Evolutionary conservation across 2,888 invertebrate species (phyloP).

Genomic region (Limnephilus rhombicus): DNA sequence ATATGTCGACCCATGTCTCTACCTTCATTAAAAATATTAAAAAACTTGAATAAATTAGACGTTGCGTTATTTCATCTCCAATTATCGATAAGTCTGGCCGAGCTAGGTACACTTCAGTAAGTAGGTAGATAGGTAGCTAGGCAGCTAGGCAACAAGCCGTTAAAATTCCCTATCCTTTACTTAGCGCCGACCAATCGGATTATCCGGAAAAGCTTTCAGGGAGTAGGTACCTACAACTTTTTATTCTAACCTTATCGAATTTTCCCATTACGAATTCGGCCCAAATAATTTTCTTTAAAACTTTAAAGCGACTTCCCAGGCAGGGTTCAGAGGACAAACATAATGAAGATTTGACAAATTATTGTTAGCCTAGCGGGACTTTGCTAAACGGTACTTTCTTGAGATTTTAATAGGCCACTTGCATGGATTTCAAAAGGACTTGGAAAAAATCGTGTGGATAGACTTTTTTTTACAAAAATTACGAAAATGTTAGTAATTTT

Average conservation of each 20-base stretch:
- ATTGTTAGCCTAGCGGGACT: not conserved
- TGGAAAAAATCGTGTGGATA: too few relatives aligned
- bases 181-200: slow-evolving; percentile 23
- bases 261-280: slow-evolving; percentile 31
- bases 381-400: not conserved
- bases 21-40: too few relatives aligned
- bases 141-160: not conserved
- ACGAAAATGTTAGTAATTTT: too few relatives aligned
- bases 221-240: slow-evolving; percentile 1
- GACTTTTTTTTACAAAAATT: too few relatives aligned
- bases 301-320: slow-evolving; percentile 2
- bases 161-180: not conserved
- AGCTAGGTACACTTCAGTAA: not conserved
- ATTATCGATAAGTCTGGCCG: not conserved
- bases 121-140: not conserved
- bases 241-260: slow-evolving; percentile 34
- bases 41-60: too few relatives aligned
- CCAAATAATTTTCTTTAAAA: slow-evolving; percentile 31
- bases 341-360: not conserved
- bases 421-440: too few relatives aligned
- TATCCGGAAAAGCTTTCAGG: slow-evolving; percentile 36
- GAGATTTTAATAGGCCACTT: not conserved
- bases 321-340: not conserved
- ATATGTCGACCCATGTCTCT: too few relatives aligned
- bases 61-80: too few relatives aligned